These are phyloP conservation scores for Tautogolabrus adspersus DNA, from an alignment of 2,113 vertebrate genomes.

Conservation along the genomic window DNA sequence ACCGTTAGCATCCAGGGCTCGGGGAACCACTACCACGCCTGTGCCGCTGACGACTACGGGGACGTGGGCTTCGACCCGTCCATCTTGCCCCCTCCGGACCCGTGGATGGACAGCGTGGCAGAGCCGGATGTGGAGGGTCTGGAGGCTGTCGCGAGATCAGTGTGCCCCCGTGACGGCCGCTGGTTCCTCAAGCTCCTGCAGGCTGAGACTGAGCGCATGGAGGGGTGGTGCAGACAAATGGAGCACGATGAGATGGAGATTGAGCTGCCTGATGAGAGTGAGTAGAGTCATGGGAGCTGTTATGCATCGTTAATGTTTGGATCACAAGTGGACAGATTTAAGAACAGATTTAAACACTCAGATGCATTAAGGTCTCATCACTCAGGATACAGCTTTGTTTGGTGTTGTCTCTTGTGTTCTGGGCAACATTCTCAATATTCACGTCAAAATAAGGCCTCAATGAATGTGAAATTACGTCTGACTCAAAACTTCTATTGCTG, in stretches of 20 bases:
- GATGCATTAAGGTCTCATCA: no score
- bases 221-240: conserved; percentile 98
- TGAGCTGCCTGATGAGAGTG: conserved; percentile 93
- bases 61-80: conserved; percentile 96
- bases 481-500: no score
- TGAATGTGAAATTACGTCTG: no score
- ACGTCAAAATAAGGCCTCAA: no score
- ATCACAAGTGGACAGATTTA: no score
- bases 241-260: conserved; percentile 92
- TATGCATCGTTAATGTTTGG: no score
- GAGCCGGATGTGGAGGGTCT: conserved; percentile 73
- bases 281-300: conserved; percentile 63
- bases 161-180: conserved; percentile 95
- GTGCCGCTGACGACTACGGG: conserved; percentile 91
- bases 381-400: no score
- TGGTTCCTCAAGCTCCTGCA: conserved; percentile 99
- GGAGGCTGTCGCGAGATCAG: conserved; percentile 75
- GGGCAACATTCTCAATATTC: no score
- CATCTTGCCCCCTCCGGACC: conserved; percentile 97
- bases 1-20: conserved; percentile 98
- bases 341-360: no score
- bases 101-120: conserved; percentile 94
- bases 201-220: conserved; percentile 98
- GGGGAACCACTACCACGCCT: conserved; percentile 97
- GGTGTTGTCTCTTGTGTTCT: no score